phyloP scores from a whole-genome alignment of 2,888 invertebrate species.

The Stegophylla sp. region DNA sequence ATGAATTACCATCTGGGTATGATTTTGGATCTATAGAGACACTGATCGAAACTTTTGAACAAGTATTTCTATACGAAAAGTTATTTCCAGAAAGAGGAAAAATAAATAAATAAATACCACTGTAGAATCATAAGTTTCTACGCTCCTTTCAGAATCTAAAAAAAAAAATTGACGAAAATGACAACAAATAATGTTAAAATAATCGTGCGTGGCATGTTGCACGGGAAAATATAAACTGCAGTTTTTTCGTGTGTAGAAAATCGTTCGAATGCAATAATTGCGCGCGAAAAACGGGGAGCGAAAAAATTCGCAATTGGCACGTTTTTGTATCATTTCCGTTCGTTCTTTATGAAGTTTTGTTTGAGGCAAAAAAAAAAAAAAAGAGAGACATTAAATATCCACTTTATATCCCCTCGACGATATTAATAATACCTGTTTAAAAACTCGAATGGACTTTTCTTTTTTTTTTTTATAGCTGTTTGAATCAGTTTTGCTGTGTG shows the following conservation, averaged over 20 bases:
- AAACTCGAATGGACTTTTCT: constrained; percentile 51
- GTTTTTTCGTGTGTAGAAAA: not conserved
- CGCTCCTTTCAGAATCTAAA: too few relatives aligned
- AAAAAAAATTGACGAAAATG: too few relatives aligned
- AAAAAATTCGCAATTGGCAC: constrained; percentile 49
- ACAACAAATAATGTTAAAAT: too few relatives aligned
- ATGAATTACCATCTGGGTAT: too few relatives aligned
- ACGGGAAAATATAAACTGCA: not conserved
- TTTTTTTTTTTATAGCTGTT: constrained; percentile 54
- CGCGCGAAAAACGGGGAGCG: not conserved
- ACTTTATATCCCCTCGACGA: constrained; percentile 47
- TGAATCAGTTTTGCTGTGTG: constrained; percentile 58
- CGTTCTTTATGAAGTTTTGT: constrained; percentile 53
- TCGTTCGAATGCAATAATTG: constrained; percentile 3
- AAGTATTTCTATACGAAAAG: too few relatives aligned
- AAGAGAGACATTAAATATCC: constrained; percentile 49
- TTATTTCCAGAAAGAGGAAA: too few relatives aligned
- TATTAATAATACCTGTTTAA: constrained; percentile 58
- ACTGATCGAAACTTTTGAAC: too few relatives aligned
- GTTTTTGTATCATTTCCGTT: constrained; percentile 43
- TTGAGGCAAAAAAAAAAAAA: constrained; percentile 16
- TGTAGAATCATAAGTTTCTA: too few relatives aligned
- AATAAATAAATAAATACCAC: too few relatives aligned
- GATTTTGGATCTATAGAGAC: too few relatives aligned
- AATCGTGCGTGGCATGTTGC: too few relatives aligned